phyloP scores from a whole-genome alignment of 2,797 vertebrate species.

The Limosa lapponica region DNA sequence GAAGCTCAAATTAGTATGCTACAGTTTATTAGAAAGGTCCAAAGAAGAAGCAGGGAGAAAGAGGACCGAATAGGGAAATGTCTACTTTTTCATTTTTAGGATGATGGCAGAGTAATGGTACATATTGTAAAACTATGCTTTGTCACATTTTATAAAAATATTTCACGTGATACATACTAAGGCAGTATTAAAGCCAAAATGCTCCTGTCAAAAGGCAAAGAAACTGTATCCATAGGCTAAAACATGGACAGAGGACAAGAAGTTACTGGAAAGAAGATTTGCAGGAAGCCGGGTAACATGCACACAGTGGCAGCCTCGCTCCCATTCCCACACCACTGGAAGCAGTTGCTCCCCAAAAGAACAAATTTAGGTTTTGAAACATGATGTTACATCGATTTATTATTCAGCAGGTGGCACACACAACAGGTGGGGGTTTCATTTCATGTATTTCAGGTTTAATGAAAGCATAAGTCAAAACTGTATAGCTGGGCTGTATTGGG shows the following conservation, averaged over 20 bases:
- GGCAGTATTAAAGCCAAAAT: not conserved
- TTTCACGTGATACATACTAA: not conserved
- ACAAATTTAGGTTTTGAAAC: not conserved
- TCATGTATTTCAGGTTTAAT: not conserved
- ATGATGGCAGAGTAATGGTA: not conserved
- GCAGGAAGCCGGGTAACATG: accelerated
- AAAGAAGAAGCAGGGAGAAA: not conserved
- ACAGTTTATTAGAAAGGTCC: not conserved
- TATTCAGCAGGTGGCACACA: not conserved
- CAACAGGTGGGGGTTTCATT: not conserved
- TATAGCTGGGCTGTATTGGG: not conserved
- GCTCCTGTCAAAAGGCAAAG: not conserved
- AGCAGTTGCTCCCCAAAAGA: not conserved
- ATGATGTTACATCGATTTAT: not conserved
- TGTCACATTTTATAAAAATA: not conserved
- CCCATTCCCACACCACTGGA: not conserved
- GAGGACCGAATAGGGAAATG: not conserved
- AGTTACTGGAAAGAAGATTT: not conserved
- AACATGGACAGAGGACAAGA: not conserved
- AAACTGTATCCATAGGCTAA: not conserved
- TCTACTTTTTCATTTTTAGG: not conserved
- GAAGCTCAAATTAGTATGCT: not conserved
- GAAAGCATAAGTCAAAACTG: not conserved
- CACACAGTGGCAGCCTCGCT: not conserved
- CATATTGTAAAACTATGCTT: not conserved